Percentiles rank a stretch among this genome's conserved stretches.
These are phyloP conservation scores for Pegoplata infirma DNA, from an alignment of 2,888 invertebrate genomes.

Conservation along the genomic window DNA sequence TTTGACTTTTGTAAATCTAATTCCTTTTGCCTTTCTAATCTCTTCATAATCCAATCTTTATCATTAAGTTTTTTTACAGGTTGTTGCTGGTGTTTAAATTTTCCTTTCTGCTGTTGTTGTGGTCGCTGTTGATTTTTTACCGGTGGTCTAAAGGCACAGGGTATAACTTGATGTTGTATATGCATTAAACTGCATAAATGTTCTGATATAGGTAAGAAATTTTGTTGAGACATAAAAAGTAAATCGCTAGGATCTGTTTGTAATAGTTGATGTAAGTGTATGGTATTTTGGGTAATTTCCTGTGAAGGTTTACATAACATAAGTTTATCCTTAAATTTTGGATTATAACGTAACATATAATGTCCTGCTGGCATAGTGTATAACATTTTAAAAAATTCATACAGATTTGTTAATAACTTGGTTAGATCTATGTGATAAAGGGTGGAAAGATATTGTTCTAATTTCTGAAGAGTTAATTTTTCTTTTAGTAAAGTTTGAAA, in stretches of 20 bases:
- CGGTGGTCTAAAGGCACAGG: constrained; percentile 68
- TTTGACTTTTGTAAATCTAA: background rate
- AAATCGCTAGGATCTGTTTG: constrained; percentile 65
- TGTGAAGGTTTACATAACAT: constrained; percentile 68
- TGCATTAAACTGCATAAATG: constrained; percentile 70
- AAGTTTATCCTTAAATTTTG: constrained; percentile 70
- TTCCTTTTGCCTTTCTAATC: background rate
- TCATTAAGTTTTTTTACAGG: background rate
- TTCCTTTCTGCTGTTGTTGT: background rate
- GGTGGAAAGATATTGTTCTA: constrained; percentile 68
- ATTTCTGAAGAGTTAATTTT: constrained; percentile 54
- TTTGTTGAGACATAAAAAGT: constrained; percentile 67
- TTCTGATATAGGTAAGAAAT: constrained; percentile 68
- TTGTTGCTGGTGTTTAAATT: background rate
- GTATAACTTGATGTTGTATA: constrained; percentile 66
- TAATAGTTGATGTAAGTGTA: constrained; percentile 67
- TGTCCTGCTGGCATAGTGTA: constrained; percentile 65
- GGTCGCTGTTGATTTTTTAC: background rate
- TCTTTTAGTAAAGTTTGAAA: constrained; percentile 69
- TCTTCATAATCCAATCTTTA: background rate
- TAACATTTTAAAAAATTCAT: constrained; percentile 70
- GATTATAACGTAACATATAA: constrained; percentile 70
- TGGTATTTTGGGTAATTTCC: constrained; percentile 64
- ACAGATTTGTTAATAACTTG: constrained; percentile 67
- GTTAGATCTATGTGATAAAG: constrained; percentile 66